Evolutionary conservation across 92 coral and sea anemone species (phyloP), one percentile per base, ranked within the genome.

Genomic region (Palythoa grandiflora): DNA sequence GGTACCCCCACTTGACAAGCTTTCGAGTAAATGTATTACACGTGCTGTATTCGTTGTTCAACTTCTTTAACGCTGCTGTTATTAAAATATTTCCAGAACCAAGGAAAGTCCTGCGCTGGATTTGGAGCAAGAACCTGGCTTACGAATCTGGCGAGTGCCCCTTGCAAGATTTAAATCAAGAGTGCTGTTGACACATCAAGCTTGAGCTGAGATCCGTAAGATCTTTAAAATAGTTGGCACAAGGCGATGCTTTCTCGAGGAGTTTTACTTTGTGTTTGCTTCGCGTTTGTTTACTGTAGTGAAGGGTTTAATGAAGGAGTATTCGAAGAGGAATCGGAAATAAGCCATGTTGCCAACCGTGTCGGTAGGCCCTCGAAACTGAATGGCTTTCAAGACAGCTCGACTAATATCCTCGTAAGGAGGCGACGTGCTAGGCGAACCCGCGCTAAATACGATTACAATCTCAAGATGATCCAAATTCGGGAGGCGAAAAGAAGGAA

Each of bases 291-390:
- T 91, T 89, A 88, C 92, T 84, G 78, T 83, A 74, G 84, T 73
- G 92, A 92, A 79, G 96, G 79, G 87, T 89, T 84, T 89, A 77
- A 63, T 72, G 91, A 89, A 81, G 66, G 77, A 47, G 89, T 75
- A 77, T 80, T 80, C 55, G 77, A 86, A 73, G 87, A 75, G 78
- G 83, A 91, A 55, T 70, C 93, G 78, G 92, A 77, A 87, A 79
- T 84, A 21, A 55, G 86, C 71, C 75, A 2, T 19, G 60, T 68
- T 44, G 44, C 86, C 53, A 28, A 37, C 71, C 86, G 54, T 65
- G 75, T 54, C 75, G 87, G 90, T 89, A 95, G 93, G 84, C 93
- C 92, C 93, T 93, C 94, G 84, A 91, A 90, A 91, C 91, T 93
- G 92, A 79, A 95, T 88, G 88, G 92, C 84, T 89, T 93, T 71